Evolutionary conservation across 2,797 vertebrate species (phyloP).

Genomic region (Pantherophis vulpinus): DNA sequence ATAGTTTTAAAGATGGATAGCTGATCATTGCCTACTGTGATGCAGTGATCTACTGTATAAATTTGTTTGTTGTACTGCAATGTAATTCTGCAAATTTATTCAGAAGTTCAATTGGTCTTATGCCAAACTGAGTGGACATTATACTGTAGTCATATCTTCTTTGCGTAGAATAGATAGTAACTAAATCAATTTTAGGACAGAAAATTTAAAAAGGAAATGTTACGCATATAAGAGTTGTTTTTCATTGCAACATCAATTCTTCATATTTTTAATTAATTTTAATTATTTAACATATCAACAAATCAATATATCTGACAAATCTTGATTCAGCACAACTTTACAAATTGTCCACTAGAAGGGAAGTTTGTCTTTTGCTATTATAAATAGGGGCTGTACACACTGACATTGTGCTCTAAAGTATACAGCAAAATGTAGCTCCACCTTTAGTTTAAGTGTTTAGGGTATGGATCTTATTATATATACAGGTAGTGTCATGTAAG

Average conservation of each 20-base stretch:
- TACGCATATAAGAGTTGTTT: background rate
- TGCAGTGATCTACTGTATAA: background rate
- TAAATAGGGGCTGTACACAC: background rate
- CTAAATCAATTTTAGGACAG: conserved; percentile 21
- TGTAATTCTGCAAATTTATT: background rate
- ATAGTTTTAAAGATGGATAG: background rate
- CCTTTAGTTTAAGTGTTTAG: background rate
- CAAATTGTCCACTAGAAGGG: background rate
- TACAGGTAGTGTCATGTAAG: conserved; percentile 62
- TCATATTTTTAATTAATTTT: background rate
- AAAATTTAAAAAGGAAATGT: background rate
- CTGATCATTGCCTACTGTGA: background rate
- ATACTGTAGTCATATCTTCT: conserved; percentile 4
- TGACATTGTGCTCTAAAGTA: background rate
- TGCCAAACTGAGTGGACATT: background rate
- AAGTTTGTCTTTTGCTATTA: background rate
- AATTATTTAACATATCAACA: background rate
- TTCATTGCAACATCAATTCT: too few species aligned
- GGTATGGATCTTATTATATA: conserved; percentile 44
- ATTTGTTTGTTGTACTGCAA: background rate
- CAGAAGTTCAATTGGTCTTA: background rate
- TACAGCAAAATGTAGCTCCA: conserved; percentile 33
- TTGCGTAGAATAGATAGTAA: background rate
- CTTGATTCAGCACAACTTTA: background rate
- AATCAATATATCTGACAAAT: too few species aligned